phyloP scores from a whole-genome alignment of 2,113 vertebrate species.

The Mesitornis unicolor region DNA sequence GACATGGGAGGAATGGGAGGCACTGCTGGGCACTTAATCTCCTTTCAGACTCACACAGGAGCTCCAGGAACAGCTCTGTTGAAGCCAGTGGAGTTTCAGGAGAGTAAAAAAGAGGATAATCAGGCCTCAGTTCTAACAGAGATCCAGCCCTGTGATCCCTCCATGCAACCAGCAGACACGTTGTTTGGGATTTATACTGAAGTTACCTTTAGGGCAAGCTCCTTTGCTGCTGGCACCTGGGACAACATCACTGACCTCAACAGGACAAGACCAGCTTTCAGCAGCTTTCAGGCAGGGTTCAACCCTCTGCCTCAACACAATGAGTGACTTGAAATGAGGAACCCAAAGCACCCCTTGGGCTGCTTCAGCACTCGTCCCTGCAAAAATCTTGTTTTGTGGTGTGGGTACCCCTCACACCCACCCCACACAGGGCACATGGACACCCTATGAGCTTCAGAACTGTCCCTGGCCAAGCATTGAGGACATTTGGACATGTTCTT shows the following conservation, averaged over 20 bases:
- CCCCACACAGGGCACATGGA: accelerated
- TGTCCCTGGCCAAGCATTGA: not conserved
- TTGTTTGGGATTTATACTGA: not conserved
- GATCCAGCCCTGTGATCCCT: not conserved
- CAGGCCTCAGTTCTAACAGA: not conserved
- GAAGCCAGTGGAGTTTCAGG: not conserved
- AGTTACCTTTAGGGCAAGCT: not conserved
- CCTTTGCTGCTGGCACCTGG: not conserved
- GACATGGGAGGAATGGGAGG: constrained; percentile 45
- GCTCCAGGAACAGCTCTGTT: constrained; percentile 21
- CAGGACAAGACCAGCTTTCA: not conserved
- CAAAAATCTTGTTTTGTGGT: not conserved
- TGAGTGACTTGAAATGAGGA: not conserved
- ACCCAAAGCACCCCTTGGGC: not conserved
- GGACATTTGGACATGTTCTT: not conserved
- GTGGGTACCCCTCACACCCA: not conserved
- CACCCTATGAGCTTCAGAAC: not conserved
- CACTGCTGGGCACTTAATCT: constrained; percentile 63
- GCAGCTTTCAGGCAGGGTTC: not conserved
- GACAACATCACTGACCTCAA: not conserved
- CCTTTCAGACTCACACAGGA: constrained; percentile 51
- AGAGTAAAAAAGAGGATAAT: constrained; percentile 11
- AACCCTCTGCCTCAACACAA: not conserved
- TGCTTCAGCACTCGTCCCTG: not conserved
- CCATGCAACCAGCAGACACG: not conserved